Base-by-base conservation (phyloP, 2,888 invertebrate genomes). In the Helleia helle region DNA sequence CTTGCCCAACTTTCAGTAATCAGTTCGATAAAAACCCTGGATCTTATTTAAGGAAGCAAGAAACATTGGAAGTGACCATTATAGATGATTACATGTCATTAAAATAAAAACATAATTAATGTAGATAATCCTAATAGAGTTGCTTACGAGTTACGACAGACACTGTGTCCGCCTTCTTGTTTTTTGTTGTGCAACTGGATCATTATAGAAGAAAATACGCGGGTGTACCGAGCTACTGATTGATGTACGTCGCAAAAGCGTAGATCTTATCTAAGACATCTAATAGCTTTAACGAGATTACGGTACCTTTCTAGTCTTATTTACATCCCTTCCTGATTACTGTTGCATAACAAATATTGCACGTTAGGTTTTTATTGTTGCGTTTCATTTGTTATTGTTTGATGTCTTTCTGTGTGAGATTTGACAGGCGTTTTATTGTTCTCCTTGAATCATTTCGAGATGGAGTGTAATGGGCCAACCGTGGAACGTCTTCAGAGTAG, bases 251-350 rank as follows among this genome's bases (percentile, higher is more conserved):
- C 57, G 67, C 72, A 69, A 70, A 63, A 66, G 65, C 60, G 59
- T 58, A 60, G 69, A 72, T 72, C 56, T 64, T 70, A 73, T 75
- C 72, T 64, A 51, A 50, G 57, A 62, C 60, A 65, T 71, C 65
- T 69, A 71, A 74, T 71, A 66, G 65, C 63, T 69, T 69, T 73
- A 74, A 74, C 69, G 66, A 73, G 73, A 75, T 77, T 70, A 72
- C 76, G 73, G 77, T 71, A 74, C 60, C 57, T 53, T 52, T 56
- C 51, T 47, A 58, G 57, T 44, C 50, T 58, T 56, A 69, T 70
- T 67, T 64, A 62, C 62, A 66, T 67, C 59, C 59, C 59, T 62
- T 60, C 65, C 63, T 59, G 57, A 57, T 62, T 54, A 52, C 49
- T 54, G 47, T 49, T 31, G 44, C 27, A 38, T 26, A 37, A 37